These are phyloP conservation scores for Pardalotus punctatus DNA, from an alignment of 2,113 vertebrate species.

Conservation along the genomic window DNA sequence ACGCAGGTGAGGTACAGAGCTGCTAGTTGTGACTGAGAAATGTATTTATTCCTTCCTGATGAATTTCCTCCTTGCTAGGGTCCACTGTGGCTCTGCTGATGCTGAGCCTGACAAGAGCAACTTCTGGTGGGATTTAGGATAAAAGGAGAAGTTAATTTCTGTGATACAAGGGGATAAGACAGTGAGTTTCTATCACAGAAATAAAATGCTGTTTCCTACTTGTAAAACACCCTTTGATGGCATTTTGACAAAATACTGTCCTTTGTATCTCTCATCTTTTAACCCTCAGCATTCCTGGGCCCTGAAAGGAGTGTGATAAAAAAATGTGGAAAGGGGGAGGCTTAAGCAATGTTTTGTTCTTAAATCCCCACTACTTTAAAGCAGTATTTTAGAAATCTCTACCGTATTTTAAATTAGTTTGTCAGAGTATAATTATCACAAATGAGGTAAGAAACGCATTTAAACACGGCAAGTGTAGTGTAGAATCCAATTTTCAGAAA, in stretches of 20 bases:
- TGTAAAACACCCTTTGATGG: background rate
- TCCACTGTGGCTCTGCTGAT: background rate
- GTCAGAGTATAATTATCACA: background rate
- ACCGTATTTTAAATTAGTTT: slow-evolving; percentile 50
- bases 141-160: background rate
- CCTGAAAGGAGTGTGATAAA: background rate
- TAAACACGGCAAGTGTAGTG: slow-evolving; percentile 40
- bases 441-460: slow-evolving; percentile 46
- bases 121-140: background rate
- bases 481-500: slow-evolving; percentile 62
- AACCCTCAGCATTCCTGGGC: background rate
- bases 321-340: background rate
- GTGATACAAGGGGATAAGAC: fast-evolving
- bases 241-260: background rate
- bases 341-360: background rate
- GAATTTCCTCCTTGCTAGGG: background rate
- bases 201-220: background rate
- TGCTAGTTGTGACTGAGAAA: background rate
- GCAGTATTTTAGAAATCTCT: background rate
- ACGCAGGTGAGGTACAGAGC: background rate
- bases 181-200: background rate
- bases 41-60: fast-evolving
- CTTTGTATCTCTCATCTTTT: background rate
- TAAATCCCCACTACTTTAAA: background rate
- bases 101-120: background rate